A percentile compares a stretch with the other conserved stretches of the same genome.
phyloP scores from a whole-genome alignment of 2,113 vertebrate species.

The Kryptolebias marmoratus region DNA sequence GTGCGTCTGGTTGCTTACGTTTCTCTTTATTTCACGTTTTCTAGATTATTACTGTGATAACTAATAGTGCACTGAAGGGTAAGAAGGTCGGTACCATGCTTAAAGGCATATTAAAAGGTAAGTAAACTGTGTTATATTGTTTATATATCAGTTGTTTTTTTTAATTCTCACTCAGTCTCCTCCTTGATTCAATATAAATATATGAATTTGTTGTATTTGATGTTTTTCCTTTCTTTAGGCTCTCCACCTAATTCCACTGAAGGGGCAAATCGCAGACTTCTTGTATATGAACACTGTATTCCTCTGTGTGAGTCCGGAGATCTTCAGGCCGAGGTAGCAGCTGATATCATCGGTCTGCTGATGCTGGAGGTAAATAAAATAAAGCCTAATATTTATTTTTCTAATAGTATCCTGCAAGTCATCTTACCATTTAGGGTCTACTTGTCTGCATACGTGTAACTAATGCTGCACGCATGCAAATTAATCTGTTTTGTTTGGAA shows the following conservation, averaged over 20 bases:
- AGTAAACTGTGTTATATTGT: neutral
- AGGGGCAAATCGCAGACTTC: constrained; percentile 83
- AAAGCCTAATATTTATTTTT: neutral
- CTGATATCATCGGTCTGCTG: constrained; percentile 91
- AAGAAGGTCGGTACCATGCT: constrained; percentile 83
- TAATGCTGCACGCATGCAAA: too few species aligned
- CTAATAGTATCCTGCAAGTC: neutral
- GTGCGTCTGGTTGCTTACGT: neutral
- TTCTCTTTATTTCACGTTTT: neutral
- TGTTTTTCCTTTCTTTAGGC: constrained; percentile 73
- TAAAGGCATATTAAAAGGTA: constrained; percentile 91
- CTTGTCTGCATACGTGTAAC: too few species aligned
- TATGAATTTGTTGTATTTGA: neutral
- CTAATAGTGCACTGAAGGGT: constrained; percentile 85
- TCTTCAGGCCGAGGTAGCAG: constrained; percentile 85
- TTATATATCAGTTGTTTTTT: neutral
- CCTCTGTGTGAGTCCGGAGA: constrained; percentile 92
- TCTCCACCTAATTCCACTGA: constrained; percentile 83
- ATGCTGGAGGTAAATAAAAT: constrained; percentile 90
- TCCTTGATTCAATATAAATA: neutral
- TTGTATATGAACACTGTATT: constrained; percentile 88
- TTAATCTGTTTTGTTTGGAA: too few species aligned
- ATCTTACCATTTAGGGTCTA: neutral
- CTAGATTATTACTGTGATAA: constrained; percentile 83
- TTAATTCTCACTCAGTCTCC: neutral